These are phyloP conservation scores for Drosophila antonietae DNA, from an alignment of 2,888 invertebrate species.

Conservation along the genomic window DNA sequence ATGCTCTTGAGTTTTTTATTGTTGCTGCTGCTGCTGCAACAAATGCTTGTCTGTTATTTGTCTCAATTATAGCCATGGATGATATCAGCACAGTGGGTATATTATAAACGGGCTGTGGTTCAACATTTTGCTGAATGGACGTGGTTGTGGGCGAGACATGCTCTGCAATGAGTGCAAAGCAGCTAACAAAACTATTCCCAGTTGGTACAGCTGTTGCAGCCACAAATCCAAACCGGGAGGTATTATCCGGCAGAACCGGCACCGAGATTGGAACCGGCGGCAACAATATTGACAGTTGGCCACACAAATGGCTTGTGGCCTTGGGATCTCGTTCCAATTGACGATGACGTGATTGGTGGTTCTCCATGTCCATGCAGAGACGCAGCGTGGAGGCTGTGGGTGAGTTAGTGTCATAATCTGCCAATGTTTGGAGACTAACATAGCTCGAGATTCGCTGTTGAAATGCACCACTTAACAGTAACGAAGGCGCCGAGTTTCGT, in stretches of 20 bases:
- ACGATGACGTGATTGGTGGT: constrained; percentile 8
- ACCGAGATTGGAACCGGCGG: constrained; percentile 53
- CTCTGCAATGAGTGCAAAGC: constrained; percentile 77
- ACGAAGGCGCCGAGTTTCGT: constrained; percentile 79
- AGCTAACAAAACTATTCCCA: constrained; percentile 56
- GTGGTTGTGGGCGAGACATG: constrained; percentile 31
- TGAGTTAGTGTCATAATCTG: constrained; percentile 46
- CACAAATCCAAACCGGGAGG: constrained; percentile 63
- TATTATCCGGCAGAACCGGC: constrained; percentile 60
- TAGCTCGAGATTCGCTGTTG: constrained; percentile 15
- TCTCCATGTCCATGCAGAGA: constrained; percentile 68
- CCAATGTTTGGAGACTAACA: not conserved
- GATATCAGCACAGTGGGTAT: constrained; percentile 62
- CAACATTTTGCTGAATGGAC: constrained; percentile 5
- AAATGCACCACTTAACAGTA: constrained; percentile 68
- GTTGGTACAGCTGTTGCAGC: constrained; percentile 1
- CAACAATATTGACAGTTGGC: constrained; percentile 52
- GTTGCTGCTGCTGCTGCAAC: constrained; percentile 25
- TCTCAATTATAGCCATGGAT: constrained; percentile 21
- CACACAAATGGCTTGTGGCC: constrained; percentile 62
- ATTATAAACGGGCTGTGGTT: constrained; percentile 43
- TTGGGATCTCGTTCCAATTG: constrained; percentile 24
- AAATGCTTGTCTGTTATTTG: constrained; percentile 16
- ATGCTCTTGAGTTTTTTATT: not conserved
- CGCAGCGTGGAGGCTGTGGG: constrained; percentile 75